phyloP scores from a whole-genome alignment of 2,888 invertebrate species.

The Dione vanillae region DNA sequence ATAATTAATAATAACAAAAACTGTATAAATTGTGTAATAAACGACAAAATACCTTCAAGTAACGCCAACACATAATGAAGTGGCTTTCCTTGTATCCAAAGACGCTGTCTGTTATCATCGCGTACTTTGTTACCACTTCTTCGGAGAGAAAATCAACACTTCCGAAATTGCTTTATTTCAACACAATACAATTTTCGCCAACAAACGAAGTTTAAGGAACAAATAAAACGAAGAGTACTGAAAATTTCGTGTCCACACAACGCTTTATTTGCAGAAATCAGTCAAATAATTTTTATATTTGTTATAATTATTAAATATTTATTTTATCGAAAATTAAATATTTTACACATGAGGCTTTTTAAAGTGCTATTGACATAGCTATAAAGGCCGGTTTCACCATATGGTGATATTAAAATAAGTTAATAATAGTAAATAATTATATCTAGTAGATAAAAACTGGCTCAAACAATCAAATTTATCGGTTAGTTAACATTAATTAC shows the following conservation, averaged over 20 bases:
- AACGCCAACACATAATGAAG: conserved; percentile 11
- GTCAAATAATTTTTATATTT: background rate
- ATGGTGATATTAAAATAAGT: no score
- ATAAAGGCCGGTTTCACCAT: no score
- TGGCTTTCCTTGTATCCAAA: conserved; percentile 3
- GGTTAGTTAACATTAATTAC: no score
- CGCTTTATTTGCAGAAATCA: background rate
- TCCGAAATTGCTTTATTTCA: conserved; percentile 23
- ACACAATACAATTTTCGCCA: conserved; percentile 16
- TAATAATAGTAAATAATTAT: no score
- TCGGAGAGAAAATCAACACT: conserved; percentile 23
- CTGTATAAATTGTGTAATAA: background rate
- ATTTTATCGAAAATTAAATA: no score
- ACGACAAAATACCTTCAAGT: background rate
- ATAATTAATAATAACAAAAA: background rate
- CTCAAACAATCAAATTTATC: no score
- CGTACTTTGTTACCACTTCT: background rate
- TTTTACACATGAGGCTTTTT: no score
- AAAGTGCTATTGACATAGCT: no score
- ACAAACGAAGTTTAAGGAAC: conserved; percentile 17
- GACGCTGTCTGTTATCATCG: conserved; percentile 15
- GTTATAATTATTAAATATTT: no score
- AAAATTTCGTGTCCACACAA: background rate
- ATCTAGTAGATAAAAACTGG: no score
- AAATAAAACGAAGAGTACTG: background rate